Base-by-base conservation (phyloP, 2,797 vertebrate species). In the Neopelma chrysocephalum region DNA sequence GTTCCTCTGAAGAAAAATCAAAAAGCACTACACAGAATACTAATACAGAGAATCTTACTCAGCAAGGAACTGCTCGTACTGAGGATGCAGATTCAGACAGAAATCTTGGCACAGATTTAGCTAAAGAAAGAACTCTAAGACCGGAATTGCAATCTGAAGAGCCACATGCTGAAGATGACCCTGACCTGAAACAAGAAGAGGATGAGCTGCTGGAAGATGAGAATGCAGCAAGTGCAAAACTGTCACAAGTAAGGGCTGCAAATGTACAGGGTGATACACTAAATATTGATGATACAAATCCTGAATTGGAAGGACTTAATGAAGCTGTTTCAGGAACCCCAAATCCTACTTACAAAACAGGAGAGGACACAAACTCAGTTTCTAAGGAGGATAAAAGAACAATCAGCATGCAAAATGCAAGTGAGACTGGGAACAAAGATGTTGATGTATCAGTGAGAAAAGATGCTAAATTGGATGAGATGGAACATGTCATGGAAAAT, bases 141-240 rank as follows among this genome's bases (percentile, higher is more conserved):
- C 34, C 66, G 29, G 88, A 84, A 51, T 16, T 92, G 43, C 70
- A 71, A 3, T n/a, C 86, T 22, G 72, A 82, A 66, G 89, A 95
- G 18, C 8, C 53, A 25, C 89, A 92, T 40, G 89, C 81, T 22
- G 95, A 93, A 25, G 97, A 97, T 4, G 69, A 96, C 5, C 82
- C 95, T 18, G 36, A 85, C 26, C 48, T 87, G 62, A 95, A 89
- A 89, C 82, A 93, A 91, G 19, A 3, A 50, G 84, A 90, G 10
- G 98, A 98, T 71, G 98, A 98, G 78, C 96, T 99, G 8, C 97
- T 99, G 73, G 99, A 99, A 96, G 99, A 99, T 96, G 99, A 99
- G 97, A 99, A 99, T 66, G 99, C 99, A 66, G 57, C 96, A 32
- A 98, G 95, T 43, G 98, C 98, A 56, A 93, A 90, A 65, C 73